These are phyloP conservation scores for Phoxinus dragarum DNA, from an alignment of 2,797 vertebrate genomes.

Conservation along the genomic window DNA sequence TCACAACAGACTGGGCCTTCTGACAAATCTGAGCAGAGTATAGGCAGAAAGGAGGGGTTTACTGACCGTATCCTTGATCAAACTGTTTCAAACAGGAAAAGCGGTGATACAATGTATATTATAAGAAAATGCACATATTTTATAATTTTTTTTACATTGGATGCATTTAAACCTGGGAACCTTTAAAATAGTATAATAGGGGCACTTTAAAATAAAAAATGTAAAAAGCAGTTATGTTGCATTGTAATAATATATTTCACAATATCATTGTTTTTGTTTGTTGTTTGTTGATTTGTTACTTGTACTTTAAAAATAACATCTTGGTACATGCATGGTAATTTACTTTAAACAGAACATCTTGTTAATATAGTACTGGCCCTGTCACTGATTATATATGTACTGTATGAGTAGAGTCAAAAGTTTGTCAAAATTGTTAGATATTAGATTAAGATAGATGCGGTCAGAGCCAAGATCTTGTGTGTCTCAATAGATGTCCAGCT, in stretches of 20 bases:
- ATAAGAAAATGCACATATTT: too few relatives aligned
- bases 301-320: too few relatives aligned
- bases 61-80: too few relatives aligned
- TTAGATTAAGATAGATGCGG: not conserved
- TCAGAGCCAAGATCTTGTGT: not conserved
- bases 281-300: too few relatives aligned
- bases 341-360: not conserved
- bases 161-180: not conserved
- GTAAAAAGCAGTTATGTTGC: too few relatives aligned
- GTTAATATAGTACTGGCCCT: not conserved
- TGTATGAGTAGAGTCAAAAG: not conserved
- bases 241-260: not conserved
- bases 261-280: not conserved
- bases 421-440: not conserved
- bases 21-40: too few relatives aligned
- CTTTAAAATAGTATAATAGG: too few relatives aligned
- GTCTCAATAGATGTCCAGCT: slow-evolving; percentile 53
- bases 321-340: not conserved
- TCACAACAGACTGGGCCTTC: too few relatives aligned
- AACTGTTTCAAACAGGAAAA: too few relatives aligned
- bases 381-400: not conserved
- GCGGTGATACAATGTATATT: too few relatives aligned
- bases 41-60: too few relatives aligned
- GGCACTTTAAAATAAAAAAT: not conserved
- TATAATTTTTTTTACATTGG: not conserved